These are phyloP conservation scores for Piprites chloris DNA, from an alignment of 2,113 vertebrate species.

Conservation along the genomic window DNA sequence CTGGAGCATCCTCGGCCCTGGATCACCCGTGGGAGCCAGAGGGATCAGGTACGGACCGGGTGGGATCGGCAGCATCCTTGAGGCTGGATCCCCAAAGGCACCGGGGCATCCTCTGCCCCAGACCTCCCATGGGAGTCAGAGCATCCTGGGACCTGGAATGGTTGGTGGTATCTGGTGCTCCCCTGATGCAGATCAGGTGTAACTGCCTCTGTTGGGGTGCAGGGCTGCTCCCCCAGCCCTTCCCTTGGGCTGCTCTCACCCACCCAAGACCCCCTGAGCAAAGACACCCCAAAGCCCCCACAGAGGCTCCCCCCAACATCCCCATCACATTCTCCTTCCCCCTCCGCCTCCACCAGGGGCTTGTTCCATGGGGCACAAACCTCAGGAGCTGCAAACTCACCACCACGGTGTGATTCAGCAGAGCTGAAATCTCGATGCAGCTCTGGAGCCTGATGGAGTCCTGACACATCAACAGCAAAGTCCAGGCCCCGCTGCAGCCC, in stretches of 20 bases:
- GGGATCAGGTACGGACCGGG: accelerated
- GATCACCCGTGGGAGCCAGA: not conserved
- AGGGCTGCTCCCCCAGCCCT: not conserved
- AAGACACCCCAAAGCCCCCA: not conserved
- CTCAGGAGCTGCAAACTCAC: accelerated
- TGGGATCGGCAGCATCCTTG: not conserved
- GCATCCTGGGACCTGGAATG: accelerated
- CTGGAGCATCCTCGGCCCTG: not conserved
- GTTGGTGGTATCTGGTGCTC: not conserved
- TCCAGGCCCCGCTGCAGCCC: not conserved
- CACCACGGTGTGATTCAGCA: accelerated
- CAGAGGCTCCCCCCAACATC: not conserved
- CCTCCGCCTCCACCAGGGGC: not conserved
- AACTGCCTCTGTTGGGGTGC: accelerated
- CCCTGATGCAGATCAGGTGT: not conserved
- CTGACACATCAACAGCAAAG: not conserved
- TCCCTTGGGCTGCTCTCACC: not conserved
- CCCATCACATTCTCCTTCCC: not conserved
- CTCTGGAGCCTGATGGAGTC: accelerated
- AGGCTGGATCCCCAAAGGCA: not conserved
- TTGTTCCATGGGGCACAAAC: not conserved
- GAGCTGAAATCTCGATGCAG: accelerated
- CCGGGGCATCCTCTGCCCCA: not conserved
- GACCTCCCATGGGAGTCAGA: too few species aligned
- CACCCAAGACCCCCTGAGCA: not conserved